phyloP scores from a whole-genome alignment of 2,888 invertebrate species.

The Cybosia mesomella region DNA sequence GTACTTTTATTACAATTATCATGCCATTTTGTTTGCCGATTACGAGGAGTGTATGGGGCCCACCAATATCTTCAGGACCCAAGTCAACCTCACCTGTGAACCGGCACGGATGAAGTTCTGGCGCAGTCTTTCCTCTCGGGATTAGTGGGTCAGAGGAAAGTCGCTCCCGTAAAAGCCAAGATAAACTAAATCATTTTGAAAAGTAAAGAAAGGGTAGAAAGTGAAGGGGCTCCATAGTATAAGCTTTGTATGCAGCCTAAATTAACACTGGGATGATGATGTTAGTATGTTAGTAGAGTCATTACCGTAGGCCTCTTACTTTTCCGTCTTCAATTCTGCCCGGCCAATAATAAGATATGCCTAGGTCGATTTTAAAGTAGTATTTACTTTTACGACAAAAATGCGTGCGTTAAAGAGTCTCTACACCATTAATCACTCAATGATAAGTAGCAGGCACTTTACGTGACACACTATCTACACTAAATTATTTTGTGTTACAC shows the following conservation, averaged over 20 bases:
- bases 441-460: slow-evolving; percentile 43
- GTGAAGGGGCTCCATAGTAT: not conserved
- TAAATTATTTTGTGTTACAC: slow-evolving; percentile 29
- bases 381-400: slow-evolving; percentile 17
- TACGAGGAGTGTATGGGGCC: not conserved
- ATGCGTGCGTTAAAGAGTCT: slow-evolving; percentile 43
- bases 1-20: not conserved
- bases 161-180: not conserved
- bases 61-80: not conserved
- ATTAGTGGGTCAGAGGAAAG: too few species aligned
- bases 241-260: not conserved
- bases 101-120: too few species aligned
- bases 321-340: too few species aligned
- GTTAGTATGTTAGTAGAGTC: too few species aligned
- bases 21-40: not conserved
- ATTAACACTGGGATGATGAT: not conserved
- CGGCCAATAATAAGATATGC: not conserved
- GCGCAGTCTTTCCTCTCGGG: too few species aligned
- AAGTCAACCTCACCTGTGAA: too few species aligned
- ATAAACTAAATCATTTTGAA: not conserved
- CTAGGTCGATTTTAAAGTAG: slow-evolving; percentile 8
- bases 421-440: slow-evolving; percentile 50
- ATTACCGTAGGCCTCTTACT: too few species aligned
- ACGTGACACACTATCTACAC: slow-evolving; percentile 52
- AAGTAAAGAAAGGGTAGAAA: not conserved